phyloP scores from a whole-genome alignment of 1,140 invertebrate genomes.

The Heliothis virescens region DNA sequence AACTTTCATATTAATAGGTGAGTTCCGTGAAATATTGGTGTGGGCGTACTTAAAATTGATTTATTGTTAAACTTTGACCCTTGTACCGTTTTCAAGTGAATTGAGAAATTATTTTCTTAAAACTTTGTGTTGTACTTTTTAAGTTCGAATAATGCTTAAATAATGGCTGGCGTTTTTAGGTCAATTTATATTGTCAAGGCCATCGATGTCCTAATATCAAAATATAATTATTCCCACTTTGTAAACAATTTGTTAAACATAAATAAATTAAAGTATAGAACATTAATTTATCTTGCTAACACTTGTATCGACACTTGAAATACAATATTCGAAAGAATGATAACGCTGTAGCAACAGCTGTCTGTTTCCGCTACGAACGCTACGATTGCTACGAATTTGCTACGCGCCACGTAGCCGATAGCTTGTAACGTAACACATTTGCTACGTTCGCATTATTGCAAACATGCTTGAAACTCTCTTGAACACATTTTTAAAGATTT shows the following conservation, averaged over 20 bases:
- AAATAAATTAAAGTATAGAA: not conserved
- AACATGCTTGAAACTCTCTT: not conserved
- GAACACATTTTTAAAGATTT: not conserved
- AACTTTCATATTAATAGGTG: slow-evolving; percentile 51
- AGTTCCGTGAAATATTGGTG: slow-evolving; percentile 48
- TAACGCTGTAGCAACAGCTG: slow-evolving; percentile 35
- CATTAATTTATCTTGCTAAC: slow-evolving; percentile 1
- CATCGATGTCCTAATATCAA: too few species aligned
- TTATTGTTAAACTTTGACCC: slow-evolving; percentile 50
- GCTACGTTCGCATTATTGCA: slow-evolving; percentile 14
- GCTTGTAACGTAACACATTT: slow-evolving; percentile 7
- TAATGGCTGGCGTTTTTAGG: too few species aligned
- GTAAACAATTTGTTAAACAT: too few species aligned
- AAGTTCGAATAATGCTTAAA: not conserved
- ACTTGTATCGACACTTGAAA: not conserved
- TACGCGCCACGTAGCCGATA: slow-evolving; percentile 25
- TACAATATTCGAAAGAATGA: slow-evolving; percentile 25
- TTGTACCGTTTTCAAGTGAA: slow-evolving; percentile 13
- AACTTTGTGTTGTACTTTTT: not conserved
- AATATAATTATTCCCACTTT: too few species aligned
- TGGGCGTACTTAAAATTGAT: slow-evolving; percentile 54
- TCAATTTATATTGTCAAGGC: too few species aligned
- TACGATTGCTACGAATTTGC: slow-evolving; percentile 21
- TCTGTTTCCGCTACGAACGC: slow-evolving; percentile 5
- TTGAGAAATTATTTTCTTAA: slow-evolving; percentile 18